Base-by-base conservation (phyloP, 2,888 invertebrate species). In the Sclerodermus sp. region DNA sequence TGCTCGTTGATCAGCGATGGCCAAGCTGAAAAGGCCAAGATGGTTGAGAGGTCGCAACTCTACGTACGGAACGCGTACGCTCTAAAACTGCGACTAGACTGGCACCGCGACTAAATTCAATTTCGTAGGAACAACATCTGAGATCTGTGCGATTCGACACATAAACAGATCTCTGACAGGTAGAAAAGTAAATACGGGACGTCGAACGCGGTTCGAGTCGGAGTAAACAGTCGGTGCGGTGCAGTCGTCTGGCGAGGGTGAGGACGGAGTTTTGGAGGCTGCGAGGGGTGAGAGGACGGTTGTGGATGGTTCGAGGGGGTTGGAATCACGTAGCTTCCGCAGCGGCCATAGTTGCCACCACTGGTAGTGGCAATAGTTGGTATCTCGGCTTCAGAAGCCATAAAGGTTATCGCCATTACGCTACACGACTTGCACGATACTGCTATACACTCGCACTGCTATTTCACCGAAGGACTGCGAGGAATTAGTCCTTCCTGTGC, bases 321-420 rank as follows among this genome's bases (percentile, higher is more conserved):
- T 49, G 57, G 51, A 64, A 64, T 64, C 63, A 63, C 63, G 67
- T 60, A 62, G 58, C 45, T 39, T 51, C 49, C 54, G 52, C 54
- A 57, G 47, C 40, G 52, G 50, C 45, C 45, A 44, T 37, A 55
- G 50, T 57, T 58, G 51, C 47, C 46, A 51, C 4, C 13, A 34
- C 34, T 34, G 34, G 34, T 13, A 23, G 29, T 23, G 45, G 45
- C 43, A 46, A 43, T 55, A 58, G 58, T 64, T 62, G 61, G 58
- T 70, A 70, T 70, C 73, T 67, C 62, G 62, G 60, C 53, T 57
- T 53, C 58, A 47, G 58, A 61, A 67, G 68, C 66, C 64, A 66
- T 67, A 69, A 69, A 71, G 73, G 73, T 73, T 73, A 73, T 73
- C 73, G 64, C 66, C 62, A 64, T 71, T 70, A 70, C 70, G 60